phyloP scores from a whole-genome alignment of 2,797 vertebrate genomes.

The Lerista edwardsae region DNA sequence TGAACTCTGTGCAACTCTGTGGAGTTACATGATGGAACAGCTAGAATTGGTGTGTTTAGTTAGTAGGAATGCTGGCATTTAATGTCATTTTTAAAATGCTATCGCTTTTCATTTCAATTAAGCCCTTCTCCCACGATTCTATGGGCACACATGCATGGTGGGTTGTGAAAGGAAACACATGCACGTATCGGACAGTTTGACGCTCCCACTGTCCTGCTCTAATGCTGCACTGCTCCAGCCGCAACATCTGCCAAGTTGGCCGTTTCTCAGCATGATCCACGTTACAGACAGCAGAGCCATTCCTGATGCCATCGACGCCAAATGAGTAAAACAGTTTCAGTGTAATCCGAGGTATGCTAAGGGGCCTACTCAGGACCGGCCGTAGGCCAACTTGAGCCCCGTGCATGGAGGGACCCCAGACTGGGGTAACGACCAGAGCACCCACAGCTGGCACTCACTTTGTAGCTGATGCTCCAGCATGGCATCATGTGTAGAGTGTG shows the following conservation, averaged over 20 bases:
- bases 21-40: background rate
- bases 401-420: no score
- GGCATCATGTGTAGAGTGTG: no score
- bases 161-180: background rate
- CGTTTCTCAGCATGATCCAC: background rate
- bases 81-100: background rate
- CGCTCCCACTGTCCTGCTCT: background rate
- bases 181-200: background rate
- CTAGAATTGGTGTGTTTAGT: background rate
- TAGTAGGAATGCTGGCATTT: background rate
- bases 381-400: no score
- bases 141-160: background rate
- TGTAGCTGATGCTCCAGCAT: no score
- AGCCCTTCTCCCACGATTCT: background rate
- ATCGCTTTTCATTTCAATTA: conserved; percentile 1
- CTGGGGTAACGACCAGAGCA: no score
- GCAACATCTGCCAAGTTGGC: background rate
- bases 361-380: no score
- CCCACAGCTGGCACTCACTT: no score
- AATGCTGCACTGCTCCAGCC: background rate
- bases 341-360: no score
- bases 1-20: background rate
- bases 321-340: background rate
- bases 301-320: background rate
- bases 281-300: background rate